These are phyloP conservation scores for Agriopis marginaria DNA, from an alignment of 2,888 invertebrate genomes.

Conservation along the genomic window DNA sequence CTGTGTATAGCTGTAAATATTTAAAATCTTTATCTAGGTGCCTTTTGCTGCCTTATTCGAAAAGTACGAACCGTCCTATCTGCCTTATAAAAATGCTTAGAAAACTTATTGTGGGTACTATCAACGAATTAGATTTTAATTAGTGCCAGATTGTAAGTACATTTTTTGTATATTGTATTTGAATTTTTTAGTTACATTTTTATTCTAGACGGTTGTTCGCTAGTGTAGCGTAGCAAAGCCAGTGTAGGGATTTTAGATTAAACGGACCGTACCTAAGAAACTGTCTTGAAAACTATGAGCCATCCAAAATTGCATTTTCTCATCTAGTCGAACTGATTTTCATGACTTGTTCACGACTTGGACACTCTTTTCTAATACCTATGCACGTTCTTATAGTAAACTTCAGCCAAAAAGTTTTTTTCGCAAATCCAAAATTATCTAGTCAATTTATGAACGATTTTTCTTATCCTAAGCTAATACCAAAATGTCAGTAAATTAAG, in stretches of 20 bases:
- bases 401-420: slow-evolving; percentile 67
- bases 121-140: slow-evolving; percentile 72
- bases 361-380: slow-evolving; percentile 33
- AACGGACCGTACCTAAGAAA: slow-evolving; percentile 37
- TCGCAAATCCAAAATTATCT: slow-evolving; percentile 83
- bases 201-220: slow-evolving; percentile 29
- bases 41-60: slow-evolving; percentile 79
- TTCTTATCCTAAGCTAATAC: slow-evolving; percentile 76
- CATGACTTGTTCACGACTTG: slow-evolving; percentile 41
- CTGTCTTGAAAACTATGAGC: slow-evolving; percentile 41
- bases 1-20: slow-evolving; percentile 48
- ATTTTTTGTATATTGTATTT: slow-evolving; percentile 58
- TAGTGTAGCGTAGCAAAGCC: slow-evolving; percentile 30
- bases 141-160: slow-evolving; percentile 79
- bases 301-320: slow-evolving; percentile 59
- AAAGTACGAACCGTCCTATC: slow-evolving; percentile 77
- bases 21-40: slow-evolving; percentile 59
- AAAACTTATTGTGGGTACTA: slow-evolving; percentile 68
- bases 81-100: slow-evolving; percentile 64
- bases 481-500: slow-evolving; percentile 65
- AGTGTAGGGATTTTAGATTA: slow-evolving; percentile 13
- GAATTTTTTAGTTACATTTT: slow-evolving; percentile 45
- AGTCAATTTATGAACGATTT: slow-evolving; percentile 75
- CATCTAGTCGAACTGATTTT: slow-evolving; percentile 62
- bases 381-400: slow-evolving; percentile 59